Conservation (phyloP, 2,113 vertebrate genomes). For the Mesocricetus auratus region DNA sequence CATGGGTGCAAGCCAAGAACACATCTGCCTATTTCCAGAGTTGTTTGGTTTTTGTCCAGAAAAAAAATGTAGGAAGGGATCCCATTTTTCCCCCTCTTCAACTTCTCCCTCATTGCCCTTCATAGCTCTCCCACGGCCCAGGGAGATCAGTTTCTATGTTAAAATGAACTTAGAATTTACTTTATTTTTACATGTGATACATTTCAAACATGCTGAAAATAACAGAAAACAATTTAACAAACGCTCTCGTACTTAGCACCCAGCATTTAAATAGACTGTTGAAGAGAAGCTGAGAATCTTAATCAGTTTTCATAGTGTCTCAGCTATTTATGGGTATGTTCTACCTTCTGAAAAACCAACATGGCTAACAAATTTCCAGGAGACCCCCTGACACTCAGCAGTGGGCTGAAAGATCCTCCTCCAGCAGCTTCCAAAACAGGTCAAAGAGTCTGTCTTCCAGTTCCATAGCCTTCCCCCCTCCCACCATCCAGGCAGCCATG, state of each 20-base stretch:
- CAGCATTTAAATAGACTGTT: conserved; percentile 78
- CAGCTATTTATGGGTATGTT: conserved; percentile 25
- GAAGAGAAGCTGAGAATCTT: conserved; percentile 64
- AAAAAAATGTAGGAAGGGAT: not conserved
- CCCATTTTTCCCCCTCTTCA: not conserved
- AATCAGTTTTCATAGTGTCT: conserved; percentile 57
- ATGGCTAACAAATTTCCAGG: conserved; percentile 9
- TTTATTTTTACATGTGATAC: conserved; percentile 64
- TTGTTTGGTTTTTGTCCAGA: not conserved
- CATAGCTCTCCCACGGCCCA: not conserved
- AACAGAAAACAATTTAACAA: conserved; percentile 67
- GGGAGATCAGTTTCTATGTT: not conserved
- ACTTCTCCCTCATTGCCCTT: not conserved
- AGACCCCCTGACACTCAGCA: not conserved
- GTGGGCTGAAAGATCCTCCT: not conserved
- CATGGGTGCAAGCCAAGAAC: not conserved
- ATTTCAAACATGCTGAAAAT: conserved; percentile 53
- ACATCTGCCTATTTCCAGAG: not conserved
- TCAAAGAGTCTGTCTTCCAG: not conserved
- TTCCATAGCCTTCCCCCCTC: fast-evolving
- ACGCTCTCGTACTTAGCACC: conserved; percentile 44
- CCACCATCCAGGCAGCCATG: not conserved
- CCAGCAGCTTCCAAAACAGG: not conserved
- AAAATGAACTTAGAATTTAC: conserved; percentile 45
- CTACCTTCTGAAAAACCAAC: conserved; percentile 4